Evolutionary conservation across 2,888 invertebrate species (phyloP), one percentile per base, ranked within the genome.

Genomic region (Ormyrus pomaceus): DNA sequence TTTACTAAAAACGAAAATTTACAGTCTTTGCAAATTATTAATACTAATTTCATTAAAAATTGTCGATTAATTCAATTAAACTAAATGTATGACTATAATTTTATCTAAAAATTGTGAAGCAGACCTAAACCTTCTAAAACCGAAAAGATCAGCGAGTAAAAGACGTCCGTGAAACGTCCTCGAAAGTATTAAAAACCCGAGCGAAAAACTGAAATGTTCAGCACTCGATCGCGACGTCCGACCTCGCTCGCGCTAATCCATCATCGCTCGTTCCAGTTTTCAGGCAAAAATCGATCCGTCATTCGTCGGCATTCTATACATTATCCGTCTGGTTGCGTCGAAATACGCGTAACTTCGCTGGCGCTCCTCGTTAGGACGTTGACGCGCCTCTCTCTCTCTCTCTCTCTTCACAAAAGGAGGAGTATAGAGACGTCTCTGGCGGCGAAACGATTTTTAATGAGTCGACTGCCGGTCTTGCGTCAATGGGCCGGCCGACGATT

Each of bases 261-360:
- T 81, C 81, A 81, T 66, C 71, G 70, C 71, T 81, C 77, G 81
- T 81, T 81, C 81, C 81, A 81, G 74, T 78, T 78, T 81, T 74
- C 61, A 53, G 61, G 75, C 59, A 59, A 81, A 78, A 78, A 65
- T 78, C 81, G 74, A 81, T 81, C 81, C 81, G 81, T 81, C 81
- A 81, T 77, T 58, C 64, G 50, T 9, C 69, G 73, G 34, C 50
- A 69, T 66, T 71, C 51, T 71, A 46, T 56, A 51, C 55, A 58
- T 73, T 72, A 75, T 73, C 45, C 61, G 69, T 62, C 62, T 69
- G 68, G 56, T 69, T 79, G 69, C 77, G 59, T 58, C 53, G 34
- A 19, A 58, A 62, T 58, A 59, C 59, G 11, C 45, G n/a, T 48
- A 51, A 34, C 59, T 19, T 62, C 53, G 53, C 8, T 45, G 4